phyloP scores from a whole-genome alignment of 2,797 vertebrate species.

The Decapterus maruadsi region DNA sequence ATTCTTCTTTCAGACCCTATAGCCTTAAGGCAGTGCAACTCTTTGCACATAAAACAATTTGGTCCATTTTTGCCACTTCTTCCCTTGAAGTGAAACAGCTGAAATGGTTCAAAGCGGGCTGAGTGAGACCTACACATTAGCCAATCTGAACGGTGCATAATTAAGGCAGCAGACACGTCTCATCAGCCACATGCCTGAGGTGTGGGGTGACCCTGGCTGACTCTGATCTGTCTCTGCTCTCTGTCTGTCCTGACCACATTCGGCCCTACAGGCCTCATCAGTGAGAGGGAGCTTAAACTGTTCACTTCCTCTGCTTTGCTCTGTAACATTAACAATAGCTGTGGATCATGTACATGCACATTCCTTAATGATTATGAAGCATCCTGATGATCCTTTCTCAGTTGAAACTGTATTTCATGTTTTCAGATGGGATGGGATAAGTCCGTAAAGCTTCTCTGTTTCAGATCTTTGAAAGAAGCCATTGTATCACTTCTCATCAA shows the following conservation, averaged over 20 bases:
- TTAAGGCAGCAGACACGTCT: conserved; percentile 62
- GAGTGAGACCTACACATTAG: conserved; percentile 35
- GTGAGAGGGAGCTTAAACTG: conserved; percentile 20
- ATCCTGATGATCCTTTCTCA: not conserved
- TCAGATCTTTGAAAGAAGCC: not conserved
- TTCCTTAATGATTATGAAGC: not conserved
- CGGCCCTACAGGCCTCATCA: conserved; percentile 32
- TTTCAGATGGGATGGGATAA: not conserved
- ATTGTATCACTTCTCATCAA: not conserved
- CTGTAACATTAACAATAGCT: not conserved
- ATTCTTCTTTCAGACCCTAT: conserved; percentile 62
- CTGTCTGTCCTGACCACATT: conserved; percentile 42
- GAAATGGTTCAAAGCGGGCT: conserved; percentile 48
- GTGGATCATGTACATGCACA: not conserved
- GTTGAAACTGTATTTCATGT: not conserved
- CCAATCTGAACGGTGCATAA: conserved; percentile 42
- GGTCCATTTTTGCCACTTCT: conserved; percentile 44
- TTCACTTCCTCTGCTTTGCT: conserved; percentile 30
- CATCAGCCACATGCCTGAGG: conserved; percentile 57
- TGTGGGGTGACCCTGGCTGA: conserved; percentile 63
- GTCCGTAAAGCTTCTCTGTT: not conserved
- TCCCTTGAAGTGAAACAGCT: conserved; percentile 61
- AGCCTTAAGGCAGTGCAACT: conserved; percentile 52
- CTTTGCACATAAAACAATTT: conserved; percentile 45
- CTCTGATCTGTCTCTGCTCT: conserved; percentile 52